Base-by-base conservation (phyloP, 2,113 vertebrate genomes). In the Alethe diademata region DNA sequence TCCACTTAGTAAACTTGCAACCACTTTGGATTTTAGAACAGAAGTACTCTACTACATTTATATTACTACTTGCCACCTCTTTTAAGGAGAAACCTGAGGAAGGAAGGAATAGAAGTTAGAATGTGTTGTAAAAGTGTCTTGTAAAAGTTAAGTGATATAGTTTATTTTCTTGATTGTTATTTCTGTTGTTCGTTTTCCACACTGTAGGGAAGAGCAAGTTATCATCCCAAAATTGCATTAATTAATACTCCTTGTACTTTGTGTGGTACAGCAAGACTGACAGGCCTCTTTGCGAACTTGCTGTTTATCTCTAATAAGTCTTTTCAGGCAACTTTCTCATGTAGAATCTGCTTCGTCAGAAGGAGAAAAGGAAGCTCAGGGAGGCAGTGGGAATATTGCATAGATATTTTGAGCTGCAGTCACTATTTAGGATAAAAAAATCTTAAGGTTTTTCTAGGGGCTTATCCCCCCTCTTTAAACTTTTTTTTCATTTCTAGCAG, bases 391-490 rank as follows among this genome's bases (percentile, higher is more conserved):
- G 50, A 73, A 61, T 69, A 42, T 28, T 69, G 11, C 28, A 19
- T 56, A 57, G 24, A 36, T 71, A 29, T 69, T 40, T 67, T 62
- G 40, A 69, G 15, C 18, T 56, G 8, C 19, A n/a, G 19, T 78
- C 14, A 31, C 19, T 74, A 20, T 56, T 79, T 36, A 14, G 15
- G 20, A 2, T n/a, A 26, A 57, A 86, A 79, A 48, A 60, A 53
- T 8, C 2, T 0, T 20, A 19, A 17, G 6, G 15, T 26, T 48
- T 69, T 38, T 40, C 6, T 2, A 4, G 10, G 8, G 7, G 6
- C 9, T 47, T 74, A 53, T 23, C 15, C 6, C 8, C 17, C 5
- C 0, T 1, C 9, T 1, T n/a, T 57, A 40, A 78, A 66, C 19
- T 66, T 50, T 8, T 29, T 84, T 51, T 51, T 60, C 16, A 57